Conservation (phyloP, 1,140 invertebrate genomes). For the Drosophila carrolli region DNA sequence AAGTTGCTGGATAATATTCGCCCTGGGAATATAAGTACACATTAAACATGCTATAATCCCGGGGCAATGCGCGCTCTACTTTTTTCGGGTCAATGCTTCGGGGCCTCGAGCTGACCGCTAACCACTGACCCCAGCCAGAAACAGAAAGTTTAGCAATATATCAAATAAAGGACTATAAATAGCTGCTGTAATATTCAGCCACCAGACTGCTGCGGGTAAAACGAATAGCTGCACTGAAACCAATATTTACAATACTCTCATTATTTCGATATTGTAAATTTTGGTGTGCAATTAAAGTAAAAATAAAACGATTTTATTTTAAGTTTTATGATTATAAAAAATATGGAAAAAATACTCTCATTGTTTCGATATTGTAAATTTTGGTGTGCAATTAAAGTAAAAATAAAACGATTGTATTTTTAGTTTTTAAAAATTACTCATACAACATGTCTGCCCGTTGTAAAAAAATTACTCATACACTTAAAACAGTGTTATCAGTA, state of each 20-base stretch:
- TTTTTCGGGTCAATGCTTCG: conserved; percentile 73
- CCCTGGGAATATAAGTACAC: conserved; percentile 50
- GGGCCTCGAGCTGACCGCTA: conserved; percentile 37
- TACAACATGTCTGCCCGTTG: too few relatives aligned
- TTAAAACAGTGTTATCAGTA: too few relatives aligned
- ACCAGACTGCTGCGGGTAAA: conserved; percentile 14
- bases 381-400: too few relatives aligned
- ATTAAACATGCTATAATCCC: conserved; percentile 40
- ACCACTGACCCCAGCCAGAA: conserved; percentile 29
- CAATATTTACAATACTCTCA: not conserved
- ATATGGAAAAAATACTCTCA: too few relatives aligned
- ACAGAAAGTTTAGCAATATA: conserved; percentile 71
- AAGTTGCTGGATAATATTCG: conserved; percentile 16
- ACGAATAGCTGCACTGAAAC: conserved; percentile 8
- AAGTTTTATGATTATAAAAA: too few relatives aligned
- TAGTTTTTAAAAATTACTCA: too few relatives aligned
- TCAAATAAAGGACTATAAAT: conserved; percentile 70
- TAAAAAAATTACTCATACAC: too few relatives aligned
- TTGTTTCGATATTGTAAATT: too few relatives aligned
- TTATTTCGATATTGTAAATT: too few relatives aligned
- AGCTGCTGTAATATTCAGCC: conserved; percentile 45
- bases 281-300: too few relatives aligned
- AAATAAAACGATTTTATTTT: too few relatives aligned
- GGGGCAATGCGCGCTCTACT: conserved; percentile 50
- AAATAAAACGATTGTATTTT: too few relatives aligned